These are phyloP conservation scores for Slavum lentiscoides DNA, from an alignment of 2,888 invertebrate genomes.

Conservation along the genomic window DNA sequence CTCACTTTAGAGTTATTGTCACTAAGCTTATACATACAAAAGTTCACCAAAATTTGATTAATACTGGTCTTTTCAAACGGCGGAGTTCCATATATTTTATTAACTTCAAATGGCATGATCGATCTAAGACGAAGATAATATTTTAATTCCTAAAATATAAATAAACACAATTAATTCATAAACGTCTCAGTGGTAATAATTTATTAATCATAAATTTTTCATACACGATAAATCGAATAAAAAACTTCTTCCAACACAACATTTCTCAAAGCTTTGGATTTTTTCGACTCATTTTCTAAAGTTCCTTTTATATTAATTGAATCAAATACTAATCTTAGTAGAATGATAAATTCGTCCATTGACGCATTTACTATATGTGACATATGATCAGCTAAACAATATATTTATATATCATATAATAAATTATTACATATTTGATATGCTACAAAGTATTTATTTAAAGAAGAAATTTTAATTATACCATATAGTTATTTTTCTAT, in stretches of 20 bases:
- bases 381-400: conserved; percentile 10
- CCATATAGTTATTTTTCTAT: neutral
- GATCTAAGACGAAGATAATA: neutral
- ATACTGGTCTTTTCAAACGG: conserved; percentile 9
- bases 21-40: neutral
- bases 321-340: neutral
- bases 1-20: neutral
- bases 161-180: neutral
- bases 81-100: conserved; percentile 10
- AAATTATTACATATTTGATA: neutral
- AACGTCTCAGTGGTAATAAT: neutral
- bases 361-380: neutral
- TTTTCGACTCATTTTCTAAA: neutral
- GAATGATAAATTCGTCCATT: fast-evolving
- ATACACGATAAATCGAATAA: neutral
- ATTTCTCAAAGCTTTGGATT: neutral
- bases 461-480: neutral
- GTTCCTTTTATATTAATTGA: neutral
- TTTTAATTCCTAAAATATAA: neutral
- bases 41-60: neutral
- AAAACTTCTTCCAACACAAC: neutral
- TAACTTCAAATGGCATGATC: neutral
- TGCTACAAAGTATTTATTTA: neutral
- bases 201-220: neutral
- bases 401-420: neutral